Conservation (phyloP, 2,113 vertebrate genomes). For the Poeciliopsis prolifica region DNA sequence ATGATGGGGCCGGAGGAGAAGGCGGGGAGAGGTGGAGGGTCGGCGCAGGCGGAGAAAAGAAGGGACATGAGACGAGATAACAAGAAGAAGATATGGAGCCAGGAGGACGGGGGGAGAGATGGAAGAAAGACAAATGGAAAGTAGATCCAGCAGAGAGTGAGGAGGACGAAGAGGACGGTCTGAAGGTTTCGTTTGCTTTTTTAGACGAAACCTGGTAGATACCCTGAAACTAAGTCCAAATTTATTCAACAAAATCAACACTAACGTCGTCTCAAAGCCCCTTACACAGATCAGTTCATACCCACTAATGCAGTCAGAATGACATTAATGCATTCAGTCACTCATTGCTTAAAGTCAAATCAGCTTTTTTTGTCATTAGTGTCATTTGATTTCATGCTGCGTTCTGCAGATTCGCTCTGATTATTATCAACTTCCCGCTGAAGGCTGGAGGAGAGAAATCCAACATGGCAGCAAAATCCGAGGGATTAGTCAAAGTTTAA, state of each 20-base stretch:
- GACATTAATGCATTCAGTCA: neutral
- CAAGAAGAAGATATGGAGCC: slow-evolving; percentile 44
- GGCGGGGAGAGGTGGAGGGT: slow-evolving; percentile 54
- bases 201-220: neutral
- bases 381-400: no score
- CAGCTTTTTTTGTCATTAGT: no score
- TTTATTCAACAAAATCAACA: neutral
- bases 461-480: no score
- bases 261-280: neutral
- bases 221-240: neutral
- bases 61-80: slow-evolving; percentile 54
- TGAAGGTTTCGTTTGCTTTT: neutral
- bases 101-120: slow-evolving; percentile 14
- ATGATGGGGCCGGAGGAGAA: slow-evolving; percentile 46
- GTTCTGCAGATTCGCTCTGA: neutral
- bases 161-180: neutral
- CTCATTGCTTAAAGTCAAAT: neutral
- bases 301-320: neutral
- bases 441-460: neutral
- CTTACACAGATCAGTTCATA: neutral
- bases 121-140: slow-evolving; percentile 21
- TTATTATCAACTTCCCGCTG: neutral
- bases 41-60: slow-evolving; percentile 47
- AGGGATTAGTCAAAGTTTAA: no score
- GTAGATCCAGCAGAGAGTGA: slow-evolving; percentile 12